Conservation (phyloP, 37 sponge, comb jelly and placozoan species). For the Halichondria panicea region DNA sequence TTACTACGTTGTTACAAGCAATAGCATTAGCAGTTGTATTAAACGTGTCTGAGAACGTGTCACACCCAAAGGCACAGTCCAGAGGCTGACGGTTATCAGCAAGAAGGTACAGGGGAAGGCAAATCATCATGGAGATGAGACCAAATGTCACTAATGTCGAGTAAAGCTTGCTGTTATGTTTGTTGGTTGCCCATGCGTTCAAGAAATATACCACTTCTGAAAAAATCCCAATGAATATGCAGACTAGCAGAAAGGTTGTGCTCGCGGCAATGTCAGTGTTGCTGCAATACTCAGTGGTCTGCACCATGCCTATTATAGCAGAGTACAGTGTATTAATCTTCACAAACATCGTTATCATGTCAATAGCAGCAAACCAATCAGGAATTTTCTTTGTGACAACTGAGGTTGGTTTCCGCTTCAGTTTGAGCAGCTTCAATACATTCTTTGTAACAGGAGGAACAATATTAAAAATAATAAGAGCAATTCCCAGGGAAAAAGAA, state of each 20-base stretch:
- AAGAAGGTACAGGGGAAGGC: slow-evolving; percentile 1
- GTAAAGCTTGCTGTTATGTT: no score
- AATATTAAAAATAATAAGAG: no score
- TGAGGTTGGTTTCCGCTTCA: no score
- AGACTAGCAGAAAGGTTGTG: neutral
- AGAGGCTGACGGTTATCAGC: slow-evolving; percentile 9
- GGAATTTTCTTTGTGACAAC: no score
- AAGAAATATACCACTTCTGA: no score
- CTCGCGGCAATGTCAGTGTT: neutral
- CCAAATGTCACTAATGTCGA: no score
- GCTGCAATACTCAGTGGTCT: neutral
- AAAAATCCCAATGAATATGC: no score
- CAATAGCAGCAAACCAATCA: neutral
- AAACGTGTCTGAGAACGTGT: neutral
- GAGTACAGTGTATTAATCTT: slow-evolving; percentile 3
- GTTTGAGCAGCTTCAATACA: no score
- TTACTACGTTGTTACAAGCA: neutral
- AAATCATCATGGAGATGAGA: neutral
- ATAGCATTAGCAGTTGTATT: neutral
- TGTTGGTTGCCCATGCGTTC: no score
- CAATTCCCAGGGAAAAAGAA: no score
- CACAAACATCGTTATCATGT: neutral
- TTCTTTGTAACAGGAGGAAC: no score
- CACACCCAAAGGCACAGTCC: slow-evolving; percentile 13
- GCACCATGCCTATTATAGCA: neutral